Base-by-base conservation (phyloP, 2,888 invertebrate species). In the Hyles lineata region DNA sequence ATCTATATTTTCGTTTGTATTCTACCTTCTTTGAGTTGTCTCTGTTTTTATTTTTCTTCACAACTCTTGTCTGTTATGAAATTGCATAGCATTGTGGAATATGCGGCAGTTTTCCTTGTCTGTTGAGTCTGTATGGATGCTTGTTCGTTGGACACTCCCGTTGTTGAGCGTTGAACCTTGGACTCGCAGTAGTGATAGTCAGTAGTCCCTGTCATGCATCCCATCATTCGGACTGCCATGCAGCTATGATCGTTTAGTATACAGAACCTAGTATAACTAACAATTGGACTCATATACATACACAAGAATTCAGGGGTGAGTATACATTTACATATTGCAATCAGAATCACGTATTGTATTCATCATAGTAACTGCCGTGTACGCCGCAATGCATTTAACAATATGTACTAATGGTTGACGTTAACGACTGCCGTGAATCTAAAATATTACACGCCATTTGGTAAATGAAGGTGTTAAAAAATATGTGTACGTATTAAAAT, bases 51-150 rank as follows among this genome's bases (percentile, higher is more conserved):
- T 83, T 83, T 80, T 75, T 87, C 88, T 88, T 89, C 85, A 87
- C 83, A 85, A 89, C 87, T 91, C 74, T 89, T 82, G 85, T 87
- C 89, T 91, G 88, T 90, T 92, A 86, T 87, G 90, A 91, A 89
- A 88, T 92, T 90, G 91, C 89, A 91, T 91, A 90, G 93, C 92
- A 90, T 92, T 93, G 93, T 92, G 94, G 92, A 90, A 90, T 93
- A 93, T 93, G 91, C 93, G 93, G 92, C 93, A 92, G 93, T 88
- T 85, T 82, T 82, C 80, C 82, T 72, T 82, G 78, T 82, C 76
- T 85, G 82, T 87, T 87, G 86, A 67, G 67, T 50, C 43, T 67
- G 63, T 63, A 87, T 84, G 84, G 83, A 83, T 87, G 87, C 87
- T 89, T 84, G 76, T 84, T 84, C 84, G 85, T 83, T 82, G 83